phyloP scores from a whole-genome alignment of 1,140 invertebrate genomes.

The Ridgeia piscesae region DNA sequence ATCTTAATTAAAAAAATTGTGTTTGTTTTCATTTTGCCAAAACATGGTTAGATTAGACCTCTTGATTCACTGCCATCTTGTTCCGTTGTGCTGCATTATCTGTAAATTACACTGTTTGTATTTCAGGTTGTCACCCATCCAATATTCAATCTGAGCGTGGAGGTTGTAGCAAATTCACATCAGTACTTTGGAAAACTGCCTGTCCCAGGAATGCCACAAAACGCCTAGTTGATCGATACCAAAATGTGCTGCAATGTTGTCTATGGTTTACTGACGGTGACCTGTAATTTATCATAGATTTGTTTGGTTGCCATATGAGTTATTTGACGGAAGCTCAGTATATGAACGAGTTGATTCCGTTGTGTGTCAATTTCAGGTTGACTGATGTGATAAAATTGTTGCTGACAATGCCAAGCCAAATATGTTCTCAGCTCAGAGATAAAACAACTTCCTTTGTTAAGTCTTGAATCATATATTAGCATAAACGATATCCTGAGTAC shows the following conservation, averaged over 20 bases:
- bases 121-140: slow-evolving; percentile 65
- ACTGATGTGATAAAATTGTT: not conserved
- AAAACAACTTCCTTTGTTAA: too few species aligned
- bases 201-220: slow-evolving; percentile 19
- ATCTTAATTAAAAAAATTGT: not conserved
- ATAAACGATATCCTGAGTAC: too few species aligned
- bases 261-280: not conserved
- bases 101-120: slow-evolving; percentile 23
- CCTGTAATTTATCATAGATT: not conserved
- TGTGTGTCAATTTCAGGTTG: not conserved
- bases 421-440: too few species aligned
- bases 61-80: not conserved
- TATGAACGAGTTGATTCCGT: not conserved
- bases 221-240: not conserved
- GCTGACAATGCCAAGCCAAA: too few species aligned
- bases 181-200: slow-evolving; percentile 55
- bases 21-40: not conserved
- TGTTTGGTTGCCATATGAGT: not conserved
- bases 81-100: not conserved
- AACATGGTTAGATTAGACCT: not conserved
- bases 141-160: slow-evolving; percentile 68
- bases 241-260: not conserved
- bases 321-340: not conserved
- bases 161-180: slow-evolving; percentile 47
- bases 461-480: too few species aligned